These are phyloP conservation scores for Dipodomys stephensi DNA, from an alignment of 2,113 vertebrate species.

Conservation along the genomic window DNA sequence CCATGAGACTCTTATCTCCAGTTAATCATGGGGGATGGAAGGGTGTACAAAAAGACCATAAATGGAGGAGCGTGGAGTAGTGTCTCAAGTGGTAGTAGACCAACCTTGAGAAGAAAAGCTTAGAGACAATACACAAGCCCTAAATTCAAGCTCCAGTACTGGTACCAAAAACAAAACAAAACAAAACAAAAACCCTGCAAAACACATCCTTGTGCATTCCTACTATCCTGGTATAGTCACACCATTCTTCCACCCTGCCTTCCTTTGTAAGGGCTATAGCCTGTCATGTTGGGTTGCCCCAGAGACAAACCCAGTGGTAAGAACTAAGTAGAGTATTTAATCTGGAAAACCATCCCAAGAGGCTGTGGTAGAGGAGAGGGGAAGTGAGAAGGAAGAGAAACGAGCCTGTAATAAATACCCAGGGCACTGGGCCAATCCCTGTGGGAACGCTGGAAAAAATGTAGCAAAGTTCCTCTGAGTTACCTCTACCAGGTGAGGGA, in stretches of 20 bases:
- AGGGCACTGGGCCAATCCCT: neutral
- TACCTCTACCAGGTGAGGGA: too few relatives aligned
- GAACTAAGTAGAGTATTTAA: neutral
- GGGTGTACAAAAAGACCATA: too few relatives aligned
- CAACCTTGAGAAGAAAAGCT: too few relatives aligned
- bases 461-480: neutral
- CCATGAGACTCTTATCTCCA: too few relatives aligned
- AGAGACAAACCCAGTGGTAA: neutral
- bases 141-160: too few relatives aligned
- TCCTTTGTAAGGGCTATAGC: neutral
- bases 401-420: neutral
- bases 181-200: too few relatives aligned
- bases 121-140: too few relatives aligned
- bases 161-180: too few relatives aligned
- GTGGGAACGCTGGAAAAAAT: neutral
- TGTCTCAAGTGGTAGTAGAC: too few relatives aligned
- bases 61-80: too few relatives aligned
- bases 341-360: neutral
- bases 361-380: neutral
- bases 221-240: too few relatives aligned
- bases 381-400: neutral
- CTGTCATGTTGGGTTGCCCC: neutral
- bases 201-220: neutral
- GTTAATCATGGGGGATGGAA: too few relatives aligned
- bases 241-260: neutral